Evolutionary conservation across 2,113 vertebrate genomes (phyloP).

Genomic region (Eretmochelys imbricata): DNA sequence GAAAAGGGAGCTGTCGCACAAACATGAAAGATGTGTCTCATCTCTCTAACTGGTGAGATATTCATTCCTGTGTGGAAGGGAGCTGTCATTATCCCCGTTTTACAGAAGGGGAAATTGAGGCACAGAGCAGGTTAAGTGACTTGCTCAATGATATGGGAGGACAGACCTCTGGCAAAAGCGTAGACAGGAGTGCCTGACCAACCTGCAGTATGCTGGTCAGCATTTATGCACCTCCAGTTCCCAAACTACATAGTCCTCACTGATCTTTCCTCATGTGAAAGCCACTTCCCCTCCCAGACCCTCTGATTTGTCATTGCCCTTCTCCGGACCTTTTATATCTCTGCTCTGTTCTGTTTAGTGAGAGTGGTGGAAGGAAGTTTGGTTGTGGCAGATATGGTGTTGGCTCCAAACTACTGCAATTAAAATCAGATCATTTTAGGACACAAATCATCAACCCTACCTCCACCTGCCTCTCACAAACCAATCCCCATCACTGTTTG

Average conservation of each 20-base stretch:
- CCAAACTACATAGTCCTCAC: not conserved
- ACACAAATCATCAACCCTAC: not conserved
- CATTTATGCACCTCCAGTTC: not conserved
- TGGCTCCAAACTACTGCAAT: slow-evolving; percentile 23
- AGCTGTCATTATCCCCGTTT: not conserved
- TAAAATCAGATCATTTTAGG: slow-evolving; percentile 41
- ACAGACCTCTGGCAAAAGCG: no score
- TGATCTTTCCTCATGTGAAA: not conserved
- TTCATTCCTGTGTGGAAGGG: not conserved
- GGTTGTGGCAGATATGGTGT: slow-evolving; percentile 14
- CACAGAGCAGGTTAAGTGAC: no score
- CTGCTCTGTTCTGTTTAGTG: not conserved
- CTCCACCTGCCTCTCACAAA: not conserved
- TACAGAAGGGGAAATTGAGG: no score
- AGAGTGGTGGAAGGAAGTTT: slow-evolving; percentile 17
- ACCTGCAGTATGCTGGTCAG: not conserved
- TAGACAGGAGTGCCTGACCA: not conserved
- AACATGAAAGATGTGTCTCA: not conserved
- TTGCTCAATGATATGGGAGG: no score
- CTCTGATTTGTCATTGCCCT: not conserved
- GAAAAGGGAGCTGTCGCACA: not conserved
- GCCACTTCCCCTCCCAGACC: not conserved
- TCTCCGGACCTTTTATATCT: not conserved
- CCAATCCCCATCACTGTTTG: slow-evolving; percentile 14
- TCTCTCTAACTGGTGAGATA: not conserved